Base-by-base conservation (phyloP, 2,888 invertebrate genomes). In the Phortica okadai region DNA sequence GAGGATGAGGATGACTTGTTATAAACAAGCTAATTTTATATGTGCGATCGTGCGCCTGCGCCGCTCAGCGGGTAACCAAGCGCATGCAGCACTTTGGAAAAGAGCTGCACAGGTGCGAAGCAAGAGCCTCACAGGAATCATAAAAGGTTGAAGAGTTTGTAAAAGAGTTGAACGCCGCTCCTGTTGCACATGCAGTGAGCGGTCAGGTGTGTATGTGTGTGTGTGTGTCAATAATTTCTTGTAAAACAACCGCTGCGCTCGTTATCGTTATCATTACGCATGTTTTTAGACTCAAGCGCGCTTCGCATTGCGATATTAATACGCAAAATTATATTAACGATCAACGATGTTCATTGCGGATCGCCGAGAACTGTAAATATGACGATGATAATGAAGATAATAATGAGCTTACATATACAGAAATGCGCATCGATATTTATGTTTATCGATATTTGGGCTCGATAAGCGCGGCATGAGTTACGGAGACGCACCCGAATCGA, bases 241-340 rank as follows among this genome's bases (percentile, higher is more conserved):
- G 85, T 88, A 86, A 88, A 87, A 88, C 89, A 87, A 88, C 89
- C 86, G 88, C 86, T 84, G 88, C 84, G 87, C 84, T 88, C 87
- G 88, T 88, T 88, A 86, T 87, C 83, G 86, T 86, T 87, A 88
- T 86, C 85, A 85, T 86, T 85, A 86, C 88, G 88, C 76, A 80
- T 72, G 76, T 88, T 85, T 85, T 85, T 85, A 85, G 88, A 88
- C 81, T 88, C 82, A 80, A 56, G 50, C 50, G 10, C 50, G 50
- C 14, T 21, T 25, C 25, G 25, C 11, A 21, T 62, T 25, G 62
- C 62, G 62, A 14, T 62, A 62, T 62, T 62, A 62, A 62, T 54
- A 72, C 54, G 33, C 70, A 72, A 56, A 50, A 54, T 72, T 72
- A 21, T 72, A n/a, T 72, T 72, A 72, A 72, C 56, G 56, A 56